phyloP scores from a whole-genome alignment of 2,888 invertebrate species.

The Epistrophe grossulariae region DNA sequence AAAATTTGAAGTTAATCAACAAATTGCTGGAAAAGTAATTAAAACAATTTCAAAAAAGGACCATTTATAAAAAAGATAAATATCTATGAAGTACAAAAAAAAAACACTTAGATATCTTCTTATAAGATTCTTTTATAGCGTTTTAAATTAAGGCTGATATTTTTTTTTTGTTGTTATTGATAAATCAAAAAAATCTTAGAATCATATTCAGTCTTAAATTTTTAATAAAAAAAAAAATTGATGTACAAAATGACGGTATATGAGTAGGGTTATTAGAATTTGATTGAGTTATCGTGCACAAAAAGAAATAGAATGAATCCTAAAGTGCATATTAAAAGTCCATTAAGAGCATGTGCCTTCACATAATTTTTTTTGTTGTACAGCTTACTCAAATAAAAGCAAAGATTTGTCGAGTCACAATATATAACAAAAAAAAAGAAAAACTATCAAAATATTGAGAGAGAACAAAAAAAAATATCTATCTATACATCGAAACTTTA shows the following conservation, averaged over 20 bases:
- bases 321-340: conserved; percentile 70
- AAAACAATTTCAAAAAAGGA: conserved; percentile 40
- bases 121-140: not conserved
- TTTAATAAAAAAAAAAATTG: conserved; percentile 14
- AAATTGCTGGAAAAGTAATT: conserved; percentile 56
- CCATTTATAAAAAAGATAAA: conserved; percentile 20
- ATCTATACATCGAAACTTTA: not conserved
- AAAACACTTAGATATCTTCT: conserved; percentile 3
- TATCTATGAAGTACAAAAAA: not conserved
- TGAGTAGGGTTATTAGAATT: conserved; percentile 46
- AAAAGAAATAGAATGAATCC: conserved; percentile 10
- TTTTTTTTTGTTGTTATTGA: conserved; percentile 48
- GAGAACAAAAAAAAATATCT: not conserved
- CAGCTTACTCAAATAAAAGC: not conserved
- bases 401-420: not conserved
- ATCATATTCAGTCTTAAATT: conserved; percentile 2
- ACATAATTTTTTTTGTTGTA: conserved; percentile 20
- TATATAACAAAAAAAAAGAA: conserved; percentile 11
- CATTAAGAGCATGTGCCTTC: conserved; percentile 54
- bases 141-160: conserved; percentile 32
- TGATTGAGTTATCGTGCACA: conserved; percentile 57
- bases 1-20: conserved; percentile 57
- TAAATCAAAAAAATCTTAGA: conserved; percentile 44
- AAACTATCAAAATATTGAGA: not conserved
- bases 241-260: not conserved